phyloP scores from a whole-genome alignment of 2,888 invertebrate genomes.

The Heliconius ethilla region DNA sequence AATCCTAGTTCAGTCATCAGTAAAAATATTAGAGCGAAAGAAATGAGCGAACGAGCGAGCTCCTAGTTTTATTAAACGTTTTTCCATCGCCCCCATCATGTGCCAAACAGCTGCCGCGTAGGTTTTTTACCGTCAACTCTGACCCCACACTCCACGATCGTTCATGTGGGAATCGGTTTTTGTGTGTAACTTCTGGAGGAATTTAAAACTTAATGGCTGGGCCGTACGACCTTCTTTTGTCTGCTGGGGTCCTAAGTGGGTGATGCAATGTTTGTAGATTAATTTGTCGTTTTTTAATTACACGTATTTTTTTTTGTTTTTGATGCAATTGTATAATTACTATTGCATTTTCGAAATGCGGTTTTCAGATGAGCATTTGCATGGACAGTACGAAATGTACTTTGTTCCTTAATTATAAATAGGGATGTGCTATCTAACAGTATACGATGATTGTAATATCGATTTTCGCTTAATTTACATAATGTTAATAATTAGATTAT shows the following conservation, averaged over 20 bases:
- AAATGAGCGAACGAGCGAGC: slow-evolving; percentile 54
- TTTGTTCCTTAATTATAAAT: not conserved
- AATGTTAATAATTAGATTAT: too few species aligned
- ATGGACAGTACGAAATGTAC: not conserved
- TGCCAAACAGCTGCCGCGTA: slow-evolving; percentile 76
- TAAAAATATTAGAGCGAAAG: slow-evolving; percentile 58
- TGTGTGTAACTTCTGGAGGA: slow-evolving; percentile 57
- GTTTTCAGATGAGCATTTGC: not conserved
- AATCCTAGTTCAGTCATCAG: slow-evolving; percentile 46
- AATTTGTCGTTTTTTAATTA: slow-evolving; percentile 62
- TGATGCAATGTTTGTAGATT: slow-evolving; percentile 52
- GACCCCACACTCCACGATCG: slow-evolving; percentile 78
- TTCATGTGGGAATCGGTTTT: slow-evolving; percentile 78
- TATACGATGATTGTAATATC: not conserved
- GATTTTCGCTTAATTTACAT: not conserved
- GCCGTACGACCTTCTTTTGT: slow-evolving; percentile 55
- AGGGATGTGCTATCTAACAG: not conserved
- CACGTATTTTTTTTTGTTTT: slow-evolving; percentile 40
- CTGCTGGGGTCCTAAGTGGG: slow-evolving; percentile 58
- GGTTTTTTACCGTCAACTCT: slow-evolving; percentile 78
- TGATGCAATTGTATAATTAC: slow-evolving; percentile 13
- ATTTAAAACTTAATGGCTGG: slow-evolving; percentile 60
- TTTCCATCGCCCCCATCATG: slow-evolving; percentile 58
- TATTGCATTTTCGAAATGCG: slow-evolving; percentile 4
- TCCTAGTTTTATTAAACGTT: slow-evolving; percentile 66